These are phyloP conservation scores for Gobius niger DNA, from an alignment of 2,113 vertebrate genomes.

Conservation along the genomic window DNA sequence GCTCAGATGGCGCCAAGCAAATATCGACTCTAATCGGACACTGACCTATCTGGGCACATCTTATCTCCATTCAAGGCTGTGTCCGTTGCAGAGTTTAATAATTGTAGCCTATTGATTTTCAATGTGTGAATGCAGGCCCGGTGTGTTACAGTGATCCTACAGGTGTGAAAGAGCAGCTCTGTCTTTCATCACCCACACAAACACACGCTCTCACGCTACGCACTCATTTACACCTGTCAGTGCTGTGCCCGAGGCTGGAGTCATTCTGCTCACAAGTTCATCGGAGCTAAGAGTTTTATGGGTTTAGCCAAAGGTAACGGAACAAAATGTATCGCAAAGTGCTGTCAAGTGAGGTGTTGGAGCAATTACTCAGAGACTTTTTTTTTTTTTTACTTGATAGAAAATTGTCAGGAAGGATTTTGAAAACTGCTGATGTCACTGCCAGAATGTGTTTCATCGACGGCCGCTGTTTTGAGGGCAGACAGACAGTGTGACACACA, in stretches of 20 bases:
- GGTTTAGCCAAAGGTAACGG: background rate
- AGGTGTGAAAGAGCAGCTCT: constrained; percentile 23
- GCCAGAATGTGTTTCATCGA: background rate
- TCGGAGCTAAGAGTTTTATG: background rate
- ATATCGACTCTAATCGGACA: constrained; percentile 19
- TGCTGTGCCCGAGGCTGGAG: background rate
- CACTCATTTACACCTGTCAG: constrained; percentile 26
- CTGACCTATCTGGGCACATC: constrained; percentile 24
- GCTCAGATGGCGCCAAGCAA: constrained; percentile 17
- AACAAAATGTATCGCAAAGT: background rate
- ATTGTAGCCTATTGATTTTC: constrained; percentile 27
- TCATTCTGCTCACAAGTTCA: background rate
- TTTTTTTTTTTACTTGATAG: no score
- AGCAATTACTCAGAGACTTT: no score
- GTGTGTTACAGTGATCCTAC: constrained; percentile 3
- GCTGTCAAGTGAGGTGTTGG: background rate
- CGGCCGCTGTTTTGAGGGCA: background rate
- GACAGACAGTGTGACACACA: background rate
- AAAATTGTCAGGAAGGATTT: no score
- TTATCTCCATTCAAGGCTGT: background rate
- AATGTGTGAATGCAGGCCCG: background rate
- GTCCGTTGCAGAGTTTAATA: constrained; percentile 33
- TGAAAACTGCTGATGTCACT: background rate
- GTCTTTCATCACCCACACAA: background rate
- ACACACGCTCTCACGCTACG: constrained; percentile 13